Evolutionary conservation across 2,797 vertebrate genomes (phyloP), one percentile per base, ranked within the genome.

Genomic region (Chloroceryle inda): DNA sequence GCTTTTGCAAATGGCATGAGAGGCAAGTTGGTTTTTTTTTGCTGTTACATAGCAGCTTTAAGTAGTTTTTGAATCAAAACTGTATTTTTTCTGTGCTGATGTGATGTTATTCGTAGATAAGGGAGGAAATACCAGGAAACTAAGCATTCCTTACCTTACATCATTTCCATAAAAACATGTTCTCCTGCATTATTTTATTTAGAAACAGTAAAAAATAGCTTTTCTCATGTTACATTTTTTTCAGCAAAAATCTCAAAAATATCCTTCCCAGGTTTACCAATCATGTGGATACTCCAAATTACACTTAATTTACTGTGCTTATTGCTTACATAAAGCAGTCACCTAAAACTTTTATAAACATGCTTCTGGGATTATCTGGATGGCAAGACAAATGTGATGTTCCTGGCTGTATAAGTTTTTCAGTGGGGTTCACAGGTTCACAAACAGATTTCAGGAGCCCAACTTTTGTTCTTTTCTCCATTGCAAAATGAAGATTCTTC

Each of bases 61-160:
- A 26, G 3, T 19, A 24, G 31, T 13, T 88, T 92, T 92, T 74
- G 37, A 68, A 52, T 29, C 33, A 75, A 62, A 85, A 12, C 1
- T 23, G 5, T 27, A 5, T 42, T 83, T 84, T 40, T 75, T 49
- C 49, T 7, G 0, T 56, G 17, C 17, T 77, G 45, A 6, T 47
- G 45, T 40, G 77, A 29, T 13, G 9, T 50, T 35, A 52, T 74
- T 40, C 1, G 0, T 18, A 55, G 33, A 61, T 59, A 76, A 85
- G 0, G 1, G 44, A 96, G 94, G 94, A 97, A 97, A 97, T 95
- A 90, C 85, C 92, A 92, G 81, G 91, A 75, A 95, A 35, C 10
- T 38, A 69, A 96, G 33, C 42, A 40, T 96, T 95, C 82, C 74
- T 83, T 85, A 80, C 59, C 59, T 82, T 17, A 71, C 1, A 29